phyloP scores from a whole-genome alignment of 2,113 vertebrate genomes.

The Pelecanoides urinatrix region DNA sequence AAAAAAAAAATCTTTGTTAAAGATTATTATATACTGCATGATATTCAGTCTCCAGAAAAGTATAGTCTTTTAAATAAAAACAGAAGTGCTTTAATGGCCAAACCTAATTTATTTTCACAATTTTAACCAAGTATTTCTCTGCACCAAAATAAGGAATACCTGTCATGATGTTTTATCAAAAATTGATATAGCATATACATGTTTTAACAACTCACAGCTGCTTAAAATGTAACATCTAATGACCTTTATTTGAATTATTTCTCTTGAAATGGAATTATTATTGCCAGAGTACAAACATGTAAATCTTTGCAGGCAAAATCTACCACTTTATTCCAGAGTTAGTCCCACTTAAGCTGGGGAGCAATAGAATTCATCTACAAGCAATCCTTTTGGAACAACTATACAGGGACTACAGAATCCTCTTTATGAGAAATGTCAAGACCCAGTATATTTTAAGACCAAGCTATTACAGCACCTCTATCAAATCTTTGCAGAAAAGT shows the following conservation, averaged over 20 bases:
- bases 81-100: neutral
- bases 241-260: neutral
- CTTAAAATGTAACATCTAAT: neutral
- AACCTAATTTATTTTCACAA: neutral
- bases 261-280: neutral
- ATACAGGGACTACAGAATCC: neutral
- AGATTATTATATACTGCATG: neutral
- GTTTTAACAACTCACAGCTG: neutral
- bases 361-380: neutral
- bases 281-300: neutral
- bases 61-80: neutral
- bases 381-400: neutral
- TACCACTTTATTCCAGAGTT: neutral
- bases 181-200: neutral
- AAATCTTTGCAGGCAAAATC: neutral
- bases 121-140: neutral
- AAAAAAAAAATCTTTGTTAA: neutral
- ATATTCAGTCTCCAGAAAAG: neutral
- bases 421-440: neutral
- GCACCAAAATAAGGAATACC: neutral
- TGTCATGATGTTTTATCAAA: neutral
- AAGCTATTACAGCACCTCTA: neutral
- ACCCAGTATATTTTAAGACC: neutral
- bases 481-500: neutral
- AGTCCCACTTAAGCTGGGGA: neutral